A percentile compares a stretch with the other conserved stretches of the same genome.
These are phyloP conservation scores for Polietes domitor DNA, from an alignment of 2,888 invertebrate genomes.

Conservation along the genomic window DNA sequence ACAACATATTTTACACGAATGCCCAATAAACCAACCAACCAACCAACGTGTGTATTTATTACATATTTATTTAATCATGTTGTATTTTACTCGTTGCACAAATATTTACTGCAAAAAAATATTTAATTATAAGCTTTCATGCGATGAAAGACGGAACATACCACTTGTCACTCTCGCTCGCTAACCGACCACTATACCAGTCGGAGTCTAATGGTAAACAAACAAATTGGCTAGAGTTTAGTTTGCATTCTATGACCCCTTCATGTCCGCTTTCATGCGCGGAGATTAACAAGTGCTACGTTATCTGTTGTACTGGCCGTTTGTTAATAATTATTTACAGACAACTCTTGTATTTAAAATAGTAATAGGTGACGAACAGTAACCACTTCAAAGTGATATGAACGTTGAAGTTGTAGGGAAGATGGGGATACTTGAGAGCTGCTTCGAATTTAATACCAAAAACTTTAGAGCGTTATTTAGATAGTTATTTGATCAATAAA, in stretches of 20 bases:
- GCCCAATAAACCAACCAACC: too few species aligned
- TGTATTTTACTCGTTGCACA: background rate
- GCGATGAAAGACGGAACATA: background rate
- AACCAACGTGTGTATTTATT: too few species aligned
- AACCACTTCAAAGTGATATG: background rate
- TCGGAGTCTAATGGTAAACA: constrained; percentile 53
- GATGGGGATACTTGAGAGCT: background rate
- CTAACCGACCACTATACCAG: background rate
- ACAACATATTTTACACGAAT: too few species aligned
- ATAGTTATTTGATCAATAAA: too few species aligned
- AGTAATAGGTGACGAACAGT: constrained; percentile 49
- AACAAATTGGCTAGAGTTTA: constrained; percentile 35
- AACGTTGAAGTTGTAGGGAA: constrained; percentile 18
- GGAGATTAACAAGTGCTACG: constrained; percentile 25
- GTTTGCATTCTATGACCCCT: background rate
- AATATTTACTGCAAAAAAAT: background rate
- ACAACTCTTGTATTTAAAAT: constrained; percentile 9
- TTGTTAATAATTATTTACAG: constrained; percentile 61
- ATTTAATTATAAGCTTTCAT: constrained; percentile 38
- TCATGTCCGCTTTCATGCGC: constrained; percentile 41
- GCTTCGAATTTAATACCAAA: too few species aligned
- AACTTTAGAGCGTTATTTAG: too few species aligned
- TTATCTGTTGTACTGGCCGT: constrained; percentile 33
- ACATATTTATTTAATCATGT: background rate
- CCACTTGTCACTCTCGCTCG: constrained; percentile 34